Percentiles rank a stretch among this genome's conserved stretches.
These are phyloP conservation scores for Pseudachorutes palmiensis DNA, from an alignment of 1,140 invertebrate species.

Conservation along the genomic window DNA sequence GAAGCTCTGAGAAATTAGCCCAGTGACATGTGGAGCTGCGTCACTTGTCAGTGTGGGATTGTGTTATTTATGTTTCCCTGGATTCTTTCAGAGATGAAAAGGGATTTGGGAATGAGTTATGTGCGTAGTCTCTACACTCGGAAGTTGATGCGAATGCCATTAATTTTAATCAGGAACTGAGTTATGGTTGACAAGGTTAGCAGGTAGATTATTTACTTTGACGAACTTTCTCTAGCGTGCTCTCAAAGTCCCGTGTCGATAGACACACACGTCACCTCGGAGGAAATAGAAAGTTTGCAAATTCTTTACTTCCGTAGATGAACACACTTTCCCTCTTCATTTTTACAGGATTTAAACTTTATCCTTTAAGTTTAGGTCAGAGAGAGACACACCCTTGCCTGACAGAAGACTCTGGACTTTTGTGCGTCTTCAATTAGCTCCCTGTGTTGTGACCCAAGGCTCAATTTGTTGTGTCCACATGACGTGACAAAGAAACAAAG, in stretches of 20 bases:
- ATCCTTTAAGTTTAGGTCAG: neutral
- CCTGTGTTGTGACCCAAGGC: no score
- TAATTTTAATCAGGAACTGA: slow-evolving; percentile 8
- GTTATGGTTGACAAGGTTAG: neutral
- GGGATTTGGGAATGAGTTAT: neutral
- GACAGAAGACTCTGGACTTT: no score
- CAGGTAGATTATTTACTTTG: slow-evolving; percentile 13
- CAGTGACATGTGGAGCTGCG: neutral
- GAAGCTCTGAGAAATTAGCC: neutral
- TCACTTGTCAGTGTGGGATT: neutral
- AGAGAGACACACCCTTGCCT: no score
- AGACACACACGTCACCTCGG: no score
- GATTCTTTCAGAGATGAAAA: neutral
- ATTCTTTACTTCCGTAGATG: no score
- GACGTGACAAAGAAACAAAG: no score
- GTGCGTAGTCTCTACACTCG: neutral
- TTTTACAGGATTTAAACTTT: neutral
- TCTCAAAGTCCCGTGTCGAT: no score
- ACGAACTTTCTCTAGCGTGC: no score
- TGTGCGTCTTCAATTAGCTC: no score
- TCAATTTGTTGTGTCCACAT: no score
- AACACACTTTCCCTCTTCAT: neutral
- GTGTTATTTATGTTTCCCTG: neutral
- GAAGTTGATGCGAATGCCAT: neutral
- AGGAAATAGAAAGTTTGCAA: no score